phyloP scores from a whole-genome alignment of 1,140 invertebrate species.

The Chlorops oryzae region DNA sequence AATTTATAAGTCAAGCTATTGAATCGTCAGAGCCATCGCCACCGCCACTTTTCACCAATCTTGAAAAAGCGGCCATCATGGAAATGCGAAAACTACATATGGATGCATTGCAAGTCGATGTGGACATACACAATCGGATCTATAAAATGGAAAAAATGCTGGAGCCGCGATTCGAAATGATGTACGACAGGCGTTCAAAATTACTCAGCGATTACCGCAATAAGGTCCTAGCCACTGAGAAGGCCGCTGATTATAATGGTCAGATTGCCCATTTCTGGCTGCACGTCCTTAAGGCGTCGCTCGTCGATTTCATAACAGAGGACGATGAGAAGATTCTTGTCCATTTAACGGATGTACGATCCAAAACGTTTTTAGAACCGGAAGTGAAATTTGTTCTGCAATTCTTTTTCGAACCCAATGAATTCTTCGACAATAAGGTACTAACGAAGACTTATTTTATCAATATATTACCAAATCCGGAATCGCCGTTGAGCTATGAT shows the following conservation, averaged over 20 bases:
- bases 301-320: constrained; percentile 66
- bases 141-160: constrained; percentile 81
- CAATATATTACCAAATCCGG: constrained; percentile 71
- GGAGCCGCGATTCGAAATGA: constrained; percentile 49
- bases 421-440: constrained; percentile 79
- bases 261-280: constrained; percentile 90
- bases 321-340: constrained; percentile 82
- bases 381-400: constrained; percentile 67
- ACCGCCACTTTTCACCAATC: too few relatives aligned
- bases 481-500: constrained; percentile 85
- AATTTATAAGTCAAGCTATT: too few relatives aligned
- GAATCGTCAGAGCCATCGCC: too few relatives aligned
- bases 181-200: constrained; percentile 46
- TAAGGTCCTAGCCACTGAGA: constrained; percentile 24
- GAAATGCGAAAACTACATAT: constrained; percentile 84
- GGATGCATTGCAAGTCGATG: constrained; percentile 71
- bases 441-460: constrained; percentile 85
- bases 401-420: constrained; percentile 83
- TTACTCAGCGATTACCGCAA: too few relatives aligned
- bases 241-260: constrained; percentile 22
- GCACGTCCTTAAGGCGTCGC: constrained; percentile 75
- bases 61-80: constrained; percentile 69
- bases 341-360: constrained; percentile 28
- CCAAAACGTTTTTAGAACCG: constrained; percentile 24
- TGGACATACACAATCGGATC: constrained; percentile 81